Evolutionary conservation across 2,888 invertebrate species (phyloP), one percentile per base, ranked within the genome.

Genomic region (Sturmia bella): DNA sequence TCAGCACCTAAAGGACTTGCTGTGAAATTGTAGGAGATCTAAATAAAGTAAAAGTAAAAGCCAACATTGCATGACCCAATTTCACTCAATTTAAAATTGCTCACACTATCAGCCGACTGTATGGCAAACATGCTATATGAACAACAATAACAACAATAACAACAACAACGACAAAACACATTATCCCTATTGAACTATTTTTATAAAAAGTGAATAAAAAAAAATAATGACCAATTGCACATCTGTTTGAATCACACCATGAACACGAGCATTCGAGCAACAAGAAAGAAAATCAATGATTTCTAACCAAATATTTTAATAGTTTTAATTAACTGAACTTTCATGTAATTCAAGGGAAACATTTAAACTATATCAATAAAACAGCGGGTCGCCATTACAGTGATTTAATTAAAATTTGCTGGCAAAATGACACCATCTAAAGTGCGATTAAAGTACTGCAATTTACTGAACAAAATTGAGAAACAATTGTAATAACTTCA

Each of bases 191-290:
- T 57, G 27, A 39, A 39, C 61, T 41, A 69, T 63, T 63, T 70
- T 56, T 50, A 59, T 9, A 57, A 32, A 13, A 61, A 52, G 43
- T 19, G 21, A 41, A 50, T 56, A n/a, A 24, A 64, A 64, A 64
- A 64, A 56, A 32, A 7, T 37, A 57, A 64, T 72, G 39, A 54
- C 45, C 64, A 41, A 64, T 72, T 52, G 6, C 11, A 76, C 76
- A 80, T 72, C 76, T 80, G 80, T 61, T 80, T 54, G n/a, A 80
- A 76, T 80, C 80, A 76, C 80, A 80, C 76, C 76, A 70, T 9
- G n/a, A 24, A 41, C 24, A 41, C 1, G 15, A 50, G 24, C 6
- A 13, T 13, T 9, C 32, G 24, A 37, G 37, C 11, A 48, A 39
- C 15, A 59, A 32, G 7, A 64, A 59, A n/a, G 0, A 19, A 64